Evolutionary conservation across 2,797 vertebrate species (phyloP), one percentile per base, ranked within the genome.

Genomic region (Coendou prehensilis): DNA sequence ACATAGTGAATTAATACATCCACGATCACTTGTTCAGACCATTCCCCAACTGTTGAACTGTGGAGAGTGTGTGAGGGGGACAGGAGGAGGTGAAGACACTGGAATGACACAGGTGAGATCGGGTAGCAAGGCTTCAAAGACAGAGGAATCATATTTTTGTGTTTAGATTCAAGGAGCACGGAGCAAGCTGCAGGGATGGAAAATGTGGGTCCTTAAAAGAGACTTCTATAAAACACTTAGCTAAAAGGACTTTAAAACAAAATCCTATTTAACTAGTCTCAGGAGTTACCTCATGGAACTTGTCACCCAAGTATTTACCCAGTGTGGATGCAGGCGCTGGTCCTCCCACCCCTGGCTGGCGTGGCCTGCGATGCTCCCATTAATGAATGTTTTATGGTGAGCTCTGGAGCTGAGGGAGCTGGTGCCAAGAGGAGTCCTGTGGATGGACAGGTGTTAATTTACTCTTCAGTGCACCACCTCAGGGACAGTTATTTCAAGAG

Each of bases 371-470:
- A 52, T 28, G 76, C 54, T 78, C 52, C 10, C 9, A 45, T 73
- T 94, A 88, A 96, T 98, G 97, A 98, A 98, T 98, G 98, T 98
- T 98, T 98, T 97, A 98, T 97, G 83, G 54, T 64, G 59, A 96
- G 9, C 86, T 78, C 67, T 76, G 96, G 97, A 96, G 94, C 73
- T 71, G 64, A 75, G 88, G 93, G 67, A 96, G 93, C 71, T 6
- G 79, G 75, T 93, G 47, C 79, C 96, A 93, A 87, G 59, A 63
- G 89, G 89, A 95, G 95, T 5, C 9, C 63, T 41, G 76, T 54
- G 93, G 94, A 96, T 95, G 87, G 86, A 93, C 37, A 57, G 80
- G 61, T 98, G 97, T 93, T 98, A 98, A 98, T 97, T 98, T 97
- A 95, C 92, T 97, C 73, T 93, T 97, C 82, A 95, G 82, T 33